phyloP scores from a whole-genome alignment of 2,113 vertebrate genomes.

The Uropsilus gracilis region DNA sequence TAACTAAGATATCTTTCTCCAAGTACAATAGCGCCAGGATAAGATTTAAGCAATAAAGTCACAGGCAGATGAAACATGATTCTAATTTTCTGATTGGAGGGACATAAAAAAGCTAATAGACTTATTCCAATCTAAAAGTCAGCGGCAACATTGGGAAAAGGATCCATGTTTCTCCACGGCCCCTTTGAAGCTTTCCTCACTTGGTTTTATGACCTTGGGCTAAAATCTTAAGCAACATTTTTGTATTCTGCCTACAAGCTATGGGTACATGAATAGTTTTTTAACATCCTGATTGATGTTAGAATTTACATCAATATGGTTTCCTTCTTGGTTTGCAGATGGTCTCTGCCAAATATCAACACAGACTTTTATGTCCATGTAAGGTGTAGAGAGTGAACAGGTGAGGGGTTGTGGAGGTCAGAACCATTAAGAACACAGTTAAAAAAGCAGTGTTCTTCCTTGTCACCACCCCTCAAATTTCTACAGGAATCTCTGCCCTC shows the following conservation, averaged over 20 bases:
- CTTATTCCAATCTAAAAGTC: neutral
- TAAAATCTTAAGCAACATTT: neutral
- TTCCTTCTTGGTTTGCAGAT: neutral
- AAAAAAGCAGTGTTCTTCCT: neutral
- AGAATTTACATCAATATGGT: neutral
- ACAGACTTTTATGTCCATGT: neutral
- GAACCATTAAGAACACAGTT: neutral
- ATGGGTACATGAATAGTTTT: neutral
- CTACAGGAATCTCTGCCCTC: neutral
- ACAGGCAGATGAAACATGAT: neutral
- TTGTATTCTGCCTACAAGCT: constrained; percentile 24
- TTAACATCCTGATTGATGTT: neutral
- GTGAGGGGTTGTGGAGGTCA: neutral
- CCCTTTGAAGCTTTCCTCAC: neutral
- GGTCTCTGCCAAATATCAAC: neutral
- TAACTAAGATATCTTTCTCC: constrained; percentile 26
- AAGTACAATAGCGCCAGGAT: constrained; percentile 5
- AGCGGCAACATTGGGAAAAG: neutral
- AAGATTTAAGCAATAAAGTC: constrained; percentile 20
- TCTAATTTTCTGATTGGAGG: constrained; percentile 52
- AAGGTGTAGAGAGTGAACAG: neutral
- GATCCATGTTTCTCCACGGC: neutral
- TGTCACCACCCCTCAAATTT: neutral
- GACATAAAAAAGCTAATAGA: neutral
- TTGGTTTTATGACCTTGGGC: neutral